Percentiles rank a stretch among this genome's conserved stretches.
phyloP scores from a whole-genome alignment of 2,797 vertebrate genomes.

The Poecile montanus region DNA sequence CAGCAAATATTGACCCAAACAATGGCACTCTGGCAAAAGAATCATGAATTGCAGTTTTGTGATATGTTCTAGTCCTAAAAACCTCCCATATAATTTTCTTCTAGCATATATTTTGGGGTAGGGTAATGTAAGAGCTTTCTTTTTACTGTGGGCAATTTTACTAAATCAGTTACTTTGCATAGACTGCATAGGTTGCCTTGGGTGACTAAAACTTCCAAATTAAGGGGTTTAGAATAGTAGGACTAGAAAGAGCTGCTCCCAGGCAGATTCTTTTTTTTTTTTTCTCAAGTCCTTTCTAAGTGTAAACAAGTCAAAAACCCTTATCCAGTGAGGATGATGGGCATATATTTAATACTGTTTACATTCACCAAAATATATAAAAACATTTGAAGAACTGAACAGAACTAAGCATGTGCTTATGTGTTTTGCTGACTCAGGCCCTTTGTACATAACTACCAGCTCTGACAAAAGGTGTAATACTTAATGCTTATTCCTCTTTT shows the following conservation, averaged over 20 bases:
- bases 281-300: not conserved
- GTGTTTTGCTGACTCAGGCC: not conserved
- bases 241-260: not conserved
- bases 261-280: not conserved
- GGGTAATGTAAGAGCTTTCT: not conserved
- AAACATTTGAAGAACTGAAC: not conserved
- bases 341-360: not conserved
- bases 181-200: not conserved
- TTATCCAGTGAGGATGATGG: not conserved
- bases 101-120: not conserved
- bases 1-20: conserved; percentile 38
- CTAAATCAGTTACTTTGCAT: not conserved
- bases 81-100: not conserved
- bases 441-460: not conserved
- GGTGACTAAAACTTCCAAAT: not conserved
- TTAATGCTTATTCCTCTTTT: not conserved
- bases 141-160: not conserved
- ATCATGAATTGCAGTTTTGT: not conserved
- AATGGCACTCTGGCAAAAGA: not conserved
- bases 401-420: not conserved
- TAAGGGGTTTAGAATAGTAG: not conserved
- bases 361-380: not conserved
- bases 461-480: not conserved
- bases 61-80: not conserved
- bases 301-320: not conserved